Base-by-base conservation (phyloP, 1,140 invertebrate genomes). In the Armadillidium nasatum region DNA sequence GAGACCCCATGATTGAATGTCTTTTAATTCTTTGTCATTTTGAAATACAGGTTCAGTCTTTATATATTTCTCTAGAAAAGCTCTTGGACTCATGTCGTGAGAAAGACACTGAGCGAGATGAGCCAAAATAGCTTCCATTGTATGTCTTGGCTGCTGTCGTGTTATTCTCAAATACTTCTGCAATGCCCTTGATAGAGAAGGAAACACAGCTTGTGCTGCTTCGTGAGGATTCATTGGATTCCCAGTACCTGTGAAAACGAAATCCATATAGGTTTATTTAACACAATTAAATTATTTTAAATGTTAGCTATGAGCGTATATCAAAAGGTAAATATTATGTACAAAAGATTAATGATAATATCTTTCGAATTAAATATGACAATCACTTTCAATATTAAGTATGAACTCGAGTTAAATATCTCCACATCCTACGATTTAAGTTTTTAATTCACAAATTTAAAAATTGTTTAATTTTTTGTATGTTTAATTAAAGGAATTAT, bases 81-180 rank as follows among this genome's bases (percentile, higher is more conserved):
- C 92, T 46, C 93, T 88, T 0, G 96, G 95, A n/a, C 93, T 93
- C 60, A 97, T 88, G 85, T 98, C 96, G 84, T 97, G 92, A 19
- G 92, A 91, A 0, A 99, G 87, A 84, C 96, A 99, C 75, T 90
- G 88, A 0, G 95, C 93, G 74, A 99, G 86, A 84, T 99, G 95
- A 73, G 87, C 85, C 44, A 93, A 84, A 78, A 99, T 96, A 11
- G 92, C 91, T 82, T 98, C 96, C 77, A 96, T 94, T 0, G 94
- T 93, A 84, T 98, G 96, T 72, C 94, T 87, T 0, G 96, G 95
- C 83, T 98, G 96, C 83, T 98, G 96, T 0, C 96, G 85, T 0
- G 96, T 98, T 0, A 98, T 92, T 23, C 96, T 88, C 66, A 99
- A 86, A 85, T 96, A 99, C 85, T 99, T 99, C 85, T 98, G 96